Conservation (phyloP, 2,888 invertebrate genomes). For the Phortica magna region DNA sequence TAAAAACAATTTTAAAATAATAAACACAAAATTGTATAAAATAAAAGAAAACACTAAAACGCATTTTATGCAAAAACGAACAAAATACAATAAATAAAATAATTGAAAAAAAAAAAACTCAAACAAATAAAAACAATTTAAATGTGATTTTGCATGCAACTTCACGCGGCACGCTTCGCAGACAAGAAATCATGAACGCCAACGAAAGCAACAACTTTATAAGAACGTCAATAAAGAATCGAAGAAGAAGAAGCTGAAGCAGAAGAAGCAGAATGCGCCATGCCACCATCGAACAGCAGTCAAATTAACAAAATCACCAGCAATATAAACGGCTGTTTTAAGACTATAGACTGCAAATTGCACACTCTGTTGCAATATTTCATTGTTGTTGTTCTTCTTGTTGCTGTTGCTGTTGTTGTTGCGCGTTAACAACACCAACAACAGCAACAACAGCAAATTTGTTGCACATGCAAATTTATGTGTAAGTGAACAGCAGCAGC, state of each 20-base stretch:
- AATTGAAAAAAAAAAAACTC: conserved; percentile 54
- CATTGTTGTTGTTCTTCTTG: neutral
- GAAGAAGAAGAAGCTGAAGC: conserved; percentile 36
- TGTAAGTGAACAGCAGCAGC: conserved; percentile 64
- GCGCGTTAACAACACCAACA: conserved; percentile 34
- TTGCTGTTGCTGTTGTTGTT: neutral
- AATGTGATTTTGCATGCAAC: conserved; percentile 35
- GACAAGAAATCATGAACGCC: conserved; percentile 47
- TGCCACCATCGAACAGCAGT: conserved; percentile 73
- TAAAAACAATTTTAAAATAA: conserved; percentile 15
- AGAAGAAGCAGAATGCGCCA: conserved; percentile 52
- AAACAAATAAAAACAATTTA: conserved; percentile 37
- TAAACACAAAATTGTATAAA: neutral
- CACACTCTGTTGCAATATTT: neutral
- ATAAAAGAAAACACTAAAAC: neutral
- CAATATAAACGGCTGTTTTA: conserved; percentile 43
- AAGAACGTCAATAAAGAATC: conserved; percentile 44
- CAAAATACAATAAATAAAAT: conserved; percentile 66
- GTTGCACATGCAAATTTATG: conserved; percentile 75
- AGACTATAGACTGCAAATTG: neutral
- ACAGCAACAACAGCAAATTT: conserved; percentile 64
- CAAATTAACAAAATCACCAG: conserved; percentile 72
- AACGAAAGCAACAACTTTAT: conserved; percentile 67
- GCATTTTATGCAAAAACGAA: conserved; percentile 57
- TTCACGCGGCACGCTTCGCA: neutral